Evolutionary conservation across 2,113 vertebrate genomes (phyloP), one percentile per base, ranked within the genome.

Genomic region (Boleophthalmus pectinirostris): DNA sequence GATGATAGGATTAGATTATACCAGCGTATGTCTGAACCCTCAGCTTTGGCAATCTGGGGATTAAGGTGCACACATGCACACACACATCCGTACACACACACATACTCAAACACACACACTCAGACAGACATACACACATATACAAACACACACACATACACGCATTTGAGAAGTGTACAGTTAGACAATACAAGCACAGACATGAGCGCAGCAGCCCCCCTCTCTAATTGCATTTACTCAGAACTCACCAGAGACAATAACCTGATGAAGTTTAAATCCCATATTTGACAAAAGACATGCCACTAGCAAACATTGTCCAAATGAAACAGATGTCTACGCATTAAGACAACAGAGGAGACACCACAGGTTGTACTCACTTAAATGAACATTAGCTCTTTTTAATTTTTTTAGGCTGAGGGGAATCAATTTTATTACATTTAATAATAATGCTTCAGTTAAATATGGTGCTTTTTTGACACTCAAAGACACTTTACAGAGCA

Each of bases 1-100:
- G 85, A 87, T 85, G 85, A 86, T 81, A 82, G 83, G 87, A 89
- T 90, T 80, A 85, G 85, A 86, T 89, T 90, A 89, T 82, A 16
- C 85, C 74, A 73, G 78, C 68, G 58, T 83, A 77, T 76, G 74
- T 86, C 75, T 87, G 82, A 83, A 85, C 77, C 74, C 72, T 80
- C 79, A 70, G 60, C 79, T 81, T 68, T 70, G 64, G 71, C 81
- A 85, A 74, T 85, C 81, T 80, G 69, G 53, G 87, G 85, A 90
- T 87, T 86, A 88, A 82, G 67, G 83, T 80, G 80, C 71, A 64
- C 49, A 66, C 60, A 68, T 61, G 35, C 72, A 29, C 66, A 69
- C 9, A 9, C 38, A 43, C 38, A 43, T 8, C 5, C 35, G 9
- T 8, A 4, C 35, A 38, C 33, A 58, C 78, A 54, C n/a, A n/a